Base-by-base conservation (phyloP, 2,113 vertebrate species). In the Solea senegalensis region DNA sequence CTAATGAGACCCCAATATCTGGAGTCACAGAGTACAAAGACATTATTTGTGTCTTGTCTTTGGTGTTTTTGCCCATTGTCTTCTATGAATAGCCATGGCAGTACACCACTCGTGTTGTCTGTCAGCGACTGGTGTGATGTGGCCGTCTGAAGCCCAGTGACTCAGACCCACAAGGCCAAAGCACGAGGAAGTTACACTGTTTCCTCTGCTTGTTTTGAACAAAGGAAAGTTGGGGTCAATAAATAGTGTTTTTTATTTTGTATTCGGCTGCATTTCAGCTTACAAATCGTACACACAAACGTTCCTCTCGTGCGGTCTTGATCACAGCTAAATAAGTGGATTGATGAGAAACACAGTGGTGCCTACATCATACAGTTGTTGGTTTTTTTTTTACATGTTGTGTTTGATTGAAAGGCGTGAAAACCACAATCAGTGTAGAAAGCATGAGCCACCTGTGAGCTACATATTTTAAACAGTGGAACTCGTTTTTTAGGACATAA, bases 161-260 rank as follows among this genome's bases (percentile, higher is more conserved):
- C 67, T 92, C 91, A 93, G 76, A 62, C 0, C 11, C 89, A 74
- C 87, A 89, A 83, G 89, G 80, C 74, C 39, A 28, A 65, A 48
- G 50, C 66, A 69, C 63, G 85, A 85, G 83, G 90, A 92, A 92
- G 88, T 88, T 41, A 14, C 49, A 65, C 55, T 21, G 41, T 78
- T 92, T 93, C 92, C 91, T 78, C 76, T 84, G 78, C 76, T 75
- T 89, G 87, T 85, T 86, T 87, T 83, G 15, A 84, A 85, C 57
- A 74, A 58, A 78, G 39, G 59, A 70, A 60, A 46, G 52, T 57
- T 34, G 34, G 1, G 34, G 34, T 34, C 34, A 34, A 34, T 34
- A 34, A 34, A 34, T 34, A 34, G 34, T 34, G 34, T 34, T 2
- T 34, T 34, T 34, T 34, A 34, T 34, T 21, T 75, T 49, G 7